Evolutionary conservation across 2,113 vertebrate species (phyloP).

Genomic region (Eupsittula cactorum): DNA sequence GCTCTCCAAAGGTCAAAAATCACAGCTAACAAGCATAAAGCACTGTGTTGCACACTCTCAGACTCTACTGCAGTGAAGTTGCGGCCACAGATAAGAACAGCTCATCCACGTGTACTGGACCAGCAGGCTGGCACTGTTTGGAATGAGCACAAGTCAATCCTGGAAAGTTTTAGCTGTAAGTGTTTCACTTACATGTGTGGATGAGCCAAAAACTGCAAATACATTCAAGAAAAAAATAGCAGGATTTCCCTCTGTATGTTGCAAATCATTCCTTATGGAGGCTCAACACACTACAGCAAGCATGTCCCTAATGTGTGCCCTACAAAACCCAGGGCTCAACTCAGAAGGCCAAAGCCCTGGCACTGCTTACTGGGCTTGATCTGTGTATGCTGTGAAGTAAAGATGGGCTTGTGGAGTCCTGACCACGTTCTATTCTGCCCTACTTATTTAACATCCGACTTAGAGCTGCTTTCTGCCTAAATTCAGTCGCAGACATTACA

Average conservation of each 20-base stretch:
- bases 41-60: neutral
- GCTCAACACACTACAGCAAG: neutral
- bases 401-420: neutral
- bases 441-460: neutral
- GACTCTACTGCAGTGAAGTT: neutral
- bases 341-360: neutral
- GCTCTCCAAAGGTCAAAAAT: conserved; percentile 7
- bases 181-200: neutral
- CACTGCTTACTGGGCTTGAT: neutral
- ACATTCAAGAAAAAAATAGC: neutral
- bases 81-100: neutral
- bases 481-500: neutral
- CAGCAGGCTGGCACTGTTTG: neutral
- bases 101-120: neutral
- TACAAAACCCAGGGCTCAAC: neutral
- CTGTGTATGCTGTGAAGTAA: neutral
- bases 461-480: neutral
- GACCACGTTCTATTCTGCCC: neutral
- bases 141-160: neutral
- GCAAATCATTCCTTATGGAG: neutral
- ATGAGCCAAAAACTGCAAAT: neutral
- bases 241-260: neutral
- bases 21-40: neutral
- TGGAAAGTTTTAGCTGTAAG: neutral
- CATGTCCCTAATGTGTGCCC: rapidly evolving